Evolutionary conservation across 2,888 invertebrate species (phyloP).

Genomic region (Cryptocheilus praepositus): DNA sequence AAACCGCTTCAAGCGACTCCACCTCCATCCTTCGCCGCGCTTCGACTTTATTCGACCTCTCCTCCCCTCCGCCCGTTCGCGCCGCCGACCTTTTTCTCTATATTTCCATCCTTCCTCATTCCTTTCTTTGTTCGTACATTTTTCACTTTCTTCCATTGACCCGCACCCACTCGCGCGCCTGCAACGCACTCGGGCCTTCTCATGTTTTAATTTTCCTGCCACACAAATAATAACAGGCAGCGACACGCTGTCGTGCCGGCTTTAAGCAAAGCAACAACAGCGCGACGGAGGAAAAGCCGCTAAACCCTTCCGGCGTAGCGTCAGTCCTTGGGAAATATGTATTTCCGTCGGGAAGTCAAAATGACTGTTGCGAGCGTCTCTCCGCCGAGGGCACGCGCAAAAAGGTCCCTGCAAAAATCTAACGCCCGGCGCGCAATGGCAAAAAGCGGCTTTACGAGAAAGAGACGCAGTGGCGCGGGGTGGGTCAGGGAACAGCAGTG

Average conservation of each 20-base stretch:
- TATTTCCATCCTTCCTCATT: slow-evolving; percentile 14
- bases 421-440: no score
- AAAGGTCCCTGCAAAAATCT: no score
- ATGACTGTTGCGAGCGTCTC: no score
- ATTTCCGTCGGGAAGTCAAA: no score
- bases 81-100: neutral
- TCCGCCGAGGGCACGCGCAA: neutral
- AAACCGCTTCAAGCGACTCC: slow-evolving; percentile 42
- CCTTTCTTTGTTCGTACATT: slow-evolving; percentile 30
- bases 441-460: slow-evolving; percentile 10
- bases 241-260: neutral
- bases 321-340: no score
- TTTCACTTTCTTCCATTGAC: slow-evolving; percentile 32
- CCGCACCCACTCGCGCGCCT: neutral
- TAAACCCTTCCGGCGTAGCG: no score
- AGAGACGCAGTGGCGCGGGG: neutral
- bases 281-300: no score
- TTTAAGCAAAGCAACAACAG: neutral
- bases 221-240: slow-evolving; percentile 30
- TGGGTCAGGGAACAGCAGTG: no score
- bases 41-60: slow-evolving; percentile 10
- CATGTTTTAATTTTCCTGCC: slow-evolving; percentile 30
- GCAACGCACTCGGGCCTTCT: neutral
- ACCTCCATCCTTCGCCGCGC: slow-evolving; percentile 12
- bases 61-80: neutral